Evolutionary conservation across 2,113 vertebrate species (phyloP).

Genomic region (Tupaia chinensis): DNA sequence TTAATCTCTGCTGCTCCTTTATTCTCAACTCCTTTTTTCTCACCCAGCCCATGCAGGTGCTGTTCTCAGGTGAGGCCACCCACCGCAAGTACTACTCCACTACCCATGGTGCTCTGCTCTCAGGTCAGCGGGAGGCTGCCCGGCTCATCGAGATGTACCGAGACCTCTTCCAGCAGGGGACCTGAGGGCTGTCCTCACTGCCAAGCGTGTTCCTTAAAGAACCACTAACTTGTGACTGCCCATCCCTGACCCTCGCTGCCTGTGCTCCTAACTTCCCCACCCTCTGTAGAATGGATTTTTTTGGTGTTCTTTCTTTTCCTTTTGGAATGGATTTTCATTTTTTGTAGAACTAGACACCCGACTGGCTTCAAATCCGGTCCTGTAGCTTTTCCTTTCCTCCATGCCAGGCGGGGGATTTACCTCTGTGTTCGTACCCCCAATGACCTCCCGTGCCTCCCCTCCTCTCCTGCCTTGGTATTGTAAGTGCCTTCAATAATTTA

Average conservation of each 20-base stretch:
- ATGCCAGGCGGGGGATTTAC: slow-evolving; percentile 82
- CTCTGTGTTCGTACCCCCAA: slow-evolving; percentile 77
- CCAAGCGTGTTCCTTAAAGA: slow-evolving; percentile 76
- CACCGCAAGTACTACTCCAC: slow-evolving; percentile 99
- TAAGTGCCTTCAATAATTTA: slow-evolving; percentile 98
- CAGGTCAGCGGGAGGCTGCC: slow-evolving; percentile 97
- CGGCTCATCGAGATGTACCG: slow-evolving; percentile 97
- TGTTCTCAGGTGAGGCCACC: slow-evolving; percentile 99
- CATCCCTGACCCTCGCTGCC: slow-evolving; percentile 64
- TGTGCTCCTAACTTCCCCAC: slow-evolving; percentile 85
- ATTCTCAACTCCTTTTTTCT: neutral
- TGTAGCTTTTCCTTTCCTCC: slow-evolving; percentile 88
- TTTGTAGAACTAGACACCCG: slow-evolving; percentile 85
- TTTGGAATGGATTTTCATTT: slow-evolving; percentile 89
- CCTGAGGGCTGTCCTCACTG: slow-evolving; percentile 88
- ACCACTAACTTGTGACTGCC: slow-evolving; percentile 90
- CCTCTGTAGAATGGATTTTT: slow-evolving; percentile 85
- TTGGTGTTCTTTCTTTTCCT: too few species aligned
- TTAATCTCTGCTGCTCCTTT: neutral
- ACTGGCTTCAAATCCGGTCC: slow-evolving; percentile 88
- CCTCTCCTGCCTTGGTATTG: slow-evolving; percentile 88
- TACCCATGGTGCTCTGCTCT: slow-evolving; percentile 99
- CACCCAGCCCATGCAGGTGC: slow-evolving; percentile 96
- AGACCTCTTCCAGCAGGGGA: slow-evolving; percentile 92
- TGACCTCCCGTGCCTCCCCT: slow-evolving; percentile 65